phyloP scores from a whole-genome alignment of 1,140 invertebrate genomes.

The Drosophila insularis region DNA sequence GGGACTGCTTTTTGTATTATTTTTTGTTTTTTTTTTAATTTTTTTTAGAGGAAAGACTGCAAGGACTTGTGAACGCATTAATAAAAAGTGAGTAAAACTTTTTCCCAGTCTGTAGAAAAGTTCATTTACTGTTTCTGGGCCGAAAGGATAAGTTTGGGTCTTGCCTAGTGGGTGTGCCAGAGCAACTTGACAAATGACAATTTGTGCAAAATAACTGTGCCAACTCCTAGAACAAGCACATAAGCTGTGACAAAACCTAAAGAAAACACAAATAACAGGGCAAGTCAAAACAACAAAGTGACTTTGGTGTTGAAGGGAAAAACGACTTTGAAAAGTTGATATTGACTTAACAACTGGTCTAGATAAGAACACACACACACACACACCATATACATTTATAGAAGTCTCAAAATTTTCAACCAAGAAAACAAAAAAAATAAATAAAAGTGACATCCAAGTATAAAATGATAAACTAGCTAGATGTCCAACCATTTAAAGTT shows the following conservation, averaged over 20 bases:
- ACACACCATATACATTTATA: not conserved
- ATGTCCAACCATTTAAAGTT: not conserved
- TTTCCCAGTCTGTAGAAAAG: constrained; percentile 71
- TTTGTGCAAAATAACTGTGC: constrained; percentile 45
- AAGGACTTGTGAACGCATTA: constrained; percentile 58
- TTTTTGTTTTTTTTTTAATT: constrained; percentile 28
- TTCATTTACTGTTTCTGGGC: constrained; percentile 31
- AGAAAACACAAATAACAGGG: constrained; percentile 43
- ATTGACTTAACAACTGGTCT: constrained; percentile 34
- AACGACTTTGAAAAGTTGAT: constrained; percentile 31
- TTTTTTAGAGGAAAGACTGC: constrained; percentile 47
- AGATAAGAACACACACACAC: not conserved
- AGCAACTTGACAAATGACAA: constrained; percentile 69
- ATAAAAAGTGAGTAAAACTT: constrained; percentile 65
- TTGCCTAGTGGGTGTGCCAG: constrained; percentile 13
- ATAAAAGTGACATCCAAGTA: not conserved
- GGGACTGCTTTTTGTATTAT: constrained; percentile 1
- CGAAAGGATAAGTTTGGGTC: constrained; percentile 16
- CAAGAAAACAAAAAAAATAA: not conserved
- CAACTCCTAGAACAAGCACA: constrained; percentile 20
- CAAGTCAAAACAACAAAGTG: constrained; percentile 42
- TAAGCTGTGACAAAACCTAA: constrained; percentile 25
- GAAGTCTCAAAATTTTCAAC: not conserved
- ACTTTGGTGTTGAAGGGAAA: not conserved
- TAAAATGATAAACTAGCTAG: constrained; percentile 9